These are phyloP conservation scores for Bicyclus anynana DNA, from an alignment of 1,140 invertebrate genomes.

Conservation along the genomic window DNA sequence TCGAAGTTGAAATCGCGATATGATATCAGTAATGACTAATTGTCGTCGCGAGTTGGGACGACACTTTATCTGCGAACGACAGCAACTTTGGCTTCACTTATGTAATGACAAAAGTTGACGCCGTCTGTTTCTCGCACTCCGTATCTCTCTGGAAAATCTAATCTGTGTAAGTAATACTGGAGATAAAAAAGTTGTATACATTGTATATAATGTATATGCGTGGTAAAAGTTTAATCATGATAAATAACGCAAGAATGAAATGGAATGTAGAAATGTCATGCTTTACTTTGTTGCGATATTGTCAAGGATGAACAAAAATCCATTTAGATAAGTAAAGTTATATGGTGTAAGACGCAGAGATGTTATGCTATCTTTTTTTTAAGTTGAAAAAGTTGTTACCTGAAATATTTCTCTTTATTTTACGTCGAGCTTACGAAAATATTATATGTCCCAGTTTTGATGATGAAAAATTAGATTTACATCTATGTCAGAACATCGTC, in stretches of 20 bases:
- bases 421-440: too few relatives aligned
- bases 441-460: too few relatives aligned
- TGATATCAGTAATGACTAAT: conserved; percentile 1
- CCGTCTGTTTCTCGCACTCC: conserved; percentile 11
- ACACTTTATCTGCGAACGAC: conserved; percentile 18
- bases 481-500: not conserved
- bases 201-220: not conserved
- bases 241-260: not conserved
- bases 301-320: too few relatives aligned
- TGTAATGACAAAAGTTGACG: conserved; percentile 23
- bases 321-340: too few relatives aligned
- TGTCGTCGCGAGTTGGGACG: conserved; percentile 1
- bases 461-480: too few relatives aligned
- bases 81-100: conserved; percentile 23
- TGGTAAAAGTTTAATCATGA: not conserved
- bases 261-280: not conserved
- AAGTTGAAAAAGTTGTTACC: too few relatives aligned
- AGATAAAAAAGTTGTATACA: conserved; percentile 11
- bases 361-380: too few relatives aligned
- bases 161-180: conserved; percentile 14
- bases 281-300: too few relatives aligned
- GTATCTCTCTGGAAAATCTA: conserved; percentile 7
- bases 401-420: too few relatives aligned
- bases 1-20: not conserved
- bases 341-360: too few relatives aligned